Evolutionary conservation across 2,888 invertebrate species (phyloP), one percentile per base, ranked within the genome.

Genomic region (Melinaea menophilus): DNA sequence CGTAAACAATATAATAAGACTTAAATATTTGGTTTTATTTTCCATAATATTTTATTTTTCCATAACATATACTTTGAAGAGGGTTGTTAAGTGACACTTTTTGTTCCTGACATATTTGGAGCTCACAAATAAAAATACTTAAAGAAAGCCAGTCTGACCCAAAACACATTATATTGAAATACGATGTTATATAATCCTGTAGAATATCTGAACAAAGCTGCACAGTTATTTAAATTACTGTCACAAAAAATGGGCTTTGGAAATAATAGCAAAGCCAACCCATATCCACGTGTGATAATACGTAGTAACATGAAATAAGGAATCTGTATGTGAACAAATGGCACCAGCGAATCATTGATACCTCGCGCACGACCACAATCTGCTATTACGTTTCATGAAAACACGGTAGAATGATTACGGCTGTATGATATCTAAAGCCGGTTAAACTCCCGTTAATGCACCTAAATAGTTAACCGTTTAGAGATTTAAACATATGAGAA

Each of bases 221-320:
- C 85, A 83, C 82, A 82, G 81, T 87, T 82, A 85, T 82, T 87
- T 86, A 87, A 88, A 88, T 88, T 89, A 86, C 82, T 80, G 84
- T 81, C 84, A 86, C 87, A 86, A 87, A 87, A 86, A 31, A 86
- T 85, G 81, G 84, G 79, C 82, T 85, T 85, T 82, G 76, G 83
- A 84, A 86, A 88, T 84, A 86, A 86, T 83, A 82, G 77, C 82
- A 80, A 79, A 80, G 79, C 81, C 78, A 75, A 75, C 72, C 77
- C 82, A 75, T 83, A 85, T 83, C 81, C 88, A 86, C 82, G 86
- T 88, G 89, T 85, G 86, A 86, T 88, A 88, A 88, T 86, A 85
- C 81, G 88, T 86, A 85, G 85, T 89, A 86, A 89, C 89, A 87
- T 89, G 89, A 88, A 89, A 89, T 87, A 89, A 86, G 87, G 89